Base-by-base conservation (phyloP, 2,797 vertebrate genomes). In the Anabacerthia variegaticeps region DNA sequence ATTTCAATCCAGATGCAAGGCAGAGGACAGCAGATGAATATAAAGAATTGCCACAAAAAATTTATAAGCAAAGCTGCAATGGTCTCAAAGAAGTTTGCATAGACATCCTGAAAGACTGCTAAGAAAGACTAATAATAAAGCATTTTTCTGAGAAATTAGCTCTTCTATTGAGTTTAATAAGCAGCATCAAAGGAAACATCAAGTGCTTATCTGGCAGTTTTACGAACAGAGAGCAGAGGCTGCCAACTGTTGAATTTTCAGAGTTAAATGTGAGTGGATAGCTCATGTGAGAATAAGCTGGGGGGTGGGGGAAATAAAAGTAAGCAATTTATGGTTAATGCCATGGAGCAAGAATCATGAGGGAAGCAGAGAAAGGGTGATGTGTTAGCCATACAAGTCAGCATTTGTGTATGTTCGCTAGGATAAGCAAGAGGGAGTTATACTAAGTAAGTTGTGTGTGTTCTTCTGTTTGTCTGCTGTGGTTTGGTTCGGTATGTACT, bases 381-480 rank as follows among this genome's bases (percentile, higher is more conserved):
- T 61, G 56, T 90, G 83, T 92, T 86, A 88, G 37, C 48, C 11
- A 6, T 49, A 48, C 48, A 92, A 52, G 43, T 88, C 55, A 75
- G 54, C 46, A 36, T 88, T 81, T 78, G 52, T 86, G 1, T 72
- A 3, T 69, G 36, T 72, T 86, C 37, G 23, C 52, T 34, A 37
- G 74, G 62, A 43, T 66, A 62, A 87, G 46, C 51, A 66, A 39
- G 62, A 88, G 44, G 32, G 28, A 68, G 32, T 69, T 75, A 41
- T n/a, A n/a, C 14, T 34, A 44, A 80, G 13, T 26, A n/a, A 74
- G 26, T 46, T 58, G 18, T 72, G 19, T 7, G 2, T 62, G 58
- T 41, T 88, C 7, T 67, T 92, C 74, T 89, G 17, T 88, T 79
- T 92, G 74, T 68, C n/a, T 79, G 76, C 65, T n/a, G 13, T 88